Evolutionary conservation across 2,888 invertebrate species (phyloP), one percentile per base, ranked within the genome.

Genomic region (Melipona bicolor): DNA sequence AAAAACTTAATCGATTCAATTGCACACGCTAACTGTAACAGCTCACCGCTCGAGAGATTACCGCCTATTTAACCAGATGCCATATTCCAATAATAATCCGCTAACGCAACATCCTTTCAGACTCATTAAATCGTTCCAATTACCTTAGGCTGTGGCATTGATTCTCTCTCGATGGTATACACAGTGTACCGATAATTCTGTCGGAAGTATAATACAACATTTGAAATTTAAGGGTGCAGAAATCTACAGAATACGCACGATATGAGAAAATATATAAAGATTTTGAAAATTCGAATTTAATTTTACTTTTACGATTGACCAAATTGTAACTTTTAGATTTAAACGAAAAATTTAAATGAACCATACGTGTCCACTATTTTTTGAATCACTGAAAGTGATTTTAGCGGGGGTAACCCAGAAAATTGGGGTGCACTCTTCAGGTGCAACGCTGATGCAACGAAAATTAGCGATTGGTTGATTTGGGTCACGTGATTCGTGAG

Each of bases 1-100:
- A 70, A 70, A 70, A 70, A 70, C 70, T 36, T 56, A 54, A 70
- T 70, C 54, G 17, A 70, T 52, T 54, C 70, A 54, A 32, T 70
- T 52, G 9, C 24, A 4, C 19, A 11, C 27, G 24, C 1, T 68
- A 70, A 70, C 9, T 32, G n/a, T 54, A 54, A 54, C 54, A 70
- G 43, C 43, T 43, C 9, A 70, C 54, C n/a, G 21, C 54, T 54
- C 32, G 5, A n/a, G 9, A 32, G 54, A 54, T 32, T 70, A 54
- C 32, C n/a, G 54, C 4, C 54, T 32, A n/a, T 32, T 70, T 54
- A n/a, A 36, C 32, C 2, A 32, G 49, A 15, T 43, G 61, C 27
- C 72, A 6, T 61, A 61, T 61, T 61, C 21, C 27, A 59, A 72
- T 72, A 49, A 72, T 15, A 70, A 70, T 3, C 27, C 6, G 70